phyloP scores from a whole-genome alignment of 2,113 vertebrate genomes.

The Tautogolabrus adspersus region DNA sequence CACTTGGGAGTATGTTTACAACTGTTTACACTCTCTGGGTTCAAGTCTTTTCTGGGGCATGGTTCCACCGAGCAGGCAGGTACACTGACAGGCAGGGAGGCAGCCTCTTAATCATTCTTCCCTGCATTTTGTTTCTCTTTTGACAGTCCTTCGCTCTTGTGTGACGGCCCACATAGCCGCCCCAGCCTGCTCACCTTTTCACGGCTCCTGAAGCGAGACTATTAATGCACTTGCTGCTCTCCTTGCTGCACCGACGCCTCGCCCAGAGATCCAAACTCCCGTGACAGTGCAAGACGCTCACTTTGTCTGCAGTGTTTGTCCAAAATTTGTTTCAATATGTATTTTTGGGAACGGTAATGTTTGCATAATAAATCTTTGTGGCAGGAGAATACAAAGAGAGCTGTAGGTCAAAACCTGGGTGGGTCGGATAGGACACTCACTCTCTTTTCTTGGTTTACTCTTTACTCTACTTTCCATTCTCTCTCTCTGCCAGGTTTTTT shows the following conservation, averaged over 20 bases:
- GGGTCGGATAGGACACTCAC: constrained; percentile 54
- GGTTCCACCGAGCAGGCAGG: constrained; percentile 54
- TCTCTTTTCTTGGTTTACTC: constrained; percentile 47
- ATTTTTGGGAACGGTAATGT: constrained; percentile 83
- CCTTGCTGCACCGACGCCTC: constrained; percentile 33
- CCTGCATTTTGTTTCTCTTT: constrained; percentile 71
- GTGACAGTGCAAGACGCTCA: constrained; percentile 73
- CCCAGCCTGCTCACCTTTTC: constrained; percentile 74
- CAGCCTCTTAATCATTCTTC: constrained; percentile 76
- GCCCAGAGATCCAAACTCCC: constrained; percentile 66
- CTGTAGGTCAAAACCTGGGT: constrained; percentile 76
- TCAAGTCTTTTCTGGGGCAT: constrained; percentile 38
- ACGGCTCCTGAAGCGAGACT: constrained; percentile 80
- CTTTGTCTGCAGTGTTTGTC: constrained; percentile 83
- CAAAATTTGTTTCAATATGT: constrained; percentile 85
- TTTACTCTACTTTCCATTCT: constrained; percentile 58
- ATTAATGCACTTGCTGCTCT: constrained; percentile 67
- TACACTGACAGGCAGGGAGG: constrained; percentile 57
- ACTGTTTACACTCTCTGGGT: constrained; percentile 60
- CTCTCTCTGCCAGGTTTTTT: constrained; percentile 52
- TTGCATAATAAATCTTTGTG: constrained; percentile 84
- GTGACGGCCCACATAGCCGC: constrained; percentile 56
- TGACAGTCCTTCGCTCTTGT: constrained; percentile 73
- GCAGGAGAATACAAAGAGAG: constrained; percentile 79
- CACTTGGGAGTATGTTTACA: constrained; percentile 56